Percentiles rank a stretch among this genome's conserved stretches.
These are phyloP conservation scores for Eueides isabella DNA, from an alignment of 1,140 invertebrate genomes.

Conservation along the genomic window DNA sequence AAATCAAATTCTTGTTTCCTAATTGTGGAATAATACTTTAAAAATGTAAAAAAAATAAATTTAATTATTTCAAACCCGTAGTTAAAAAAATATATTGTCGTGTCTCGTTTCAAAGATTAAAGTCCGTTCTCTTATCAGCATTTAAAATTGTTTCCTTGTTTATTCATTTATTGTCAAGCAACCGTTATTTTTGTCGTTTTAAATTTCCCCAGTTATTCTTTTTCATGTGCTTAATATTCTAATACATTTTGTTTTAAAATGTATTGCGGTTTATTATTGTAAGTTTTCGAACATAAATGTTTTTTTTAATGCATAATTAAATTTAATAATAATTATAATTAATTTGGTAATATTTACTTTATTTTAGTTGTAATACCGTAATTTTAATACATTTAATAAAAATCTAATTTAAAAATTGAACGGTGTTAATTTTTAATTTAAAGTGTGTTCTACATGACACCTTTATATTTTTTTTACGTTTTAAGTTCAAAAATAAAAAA, in stretches of 20 bases:
- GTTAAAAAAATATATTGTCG: background rate
- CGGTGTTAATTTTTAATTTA: background rate
- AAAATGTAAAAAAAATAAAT: no score
- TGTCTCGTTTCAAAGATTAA: background rate
- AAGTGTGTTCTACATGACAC: background rate
- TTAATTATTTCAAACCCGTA: no score
- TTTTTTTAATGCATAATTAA: no score
- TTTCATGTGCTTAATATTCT: background rate
- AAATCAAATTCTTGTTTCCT: no score
- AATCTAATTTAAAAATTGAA: no score
- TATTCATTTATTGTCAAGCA: background rate
- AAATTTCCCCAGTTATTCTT: background rate
- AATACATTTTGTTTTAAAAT: background rate
- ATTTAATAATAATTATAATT: no score
- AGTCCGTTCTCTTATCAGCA: background rate
- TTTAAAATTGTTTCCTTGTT: background rate
- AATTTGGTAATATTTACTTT: no score
- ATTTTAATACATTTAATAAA: no score
- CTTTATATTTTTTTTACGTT: no score
- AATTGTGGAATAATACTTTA: no score
- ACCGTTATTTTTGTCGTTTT: background rate
- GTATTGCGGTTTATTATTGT: background rate
- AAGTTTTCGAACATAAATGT: background rate
- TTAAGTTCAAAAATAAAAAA: no score
- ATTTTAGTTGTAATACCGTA: no score